A percentile compares a stretch with the other conserved stretches of the same genome.
Conservation (phyloP, 2,888 invertebrate species). For the Mayetiola destructor region DNA sequence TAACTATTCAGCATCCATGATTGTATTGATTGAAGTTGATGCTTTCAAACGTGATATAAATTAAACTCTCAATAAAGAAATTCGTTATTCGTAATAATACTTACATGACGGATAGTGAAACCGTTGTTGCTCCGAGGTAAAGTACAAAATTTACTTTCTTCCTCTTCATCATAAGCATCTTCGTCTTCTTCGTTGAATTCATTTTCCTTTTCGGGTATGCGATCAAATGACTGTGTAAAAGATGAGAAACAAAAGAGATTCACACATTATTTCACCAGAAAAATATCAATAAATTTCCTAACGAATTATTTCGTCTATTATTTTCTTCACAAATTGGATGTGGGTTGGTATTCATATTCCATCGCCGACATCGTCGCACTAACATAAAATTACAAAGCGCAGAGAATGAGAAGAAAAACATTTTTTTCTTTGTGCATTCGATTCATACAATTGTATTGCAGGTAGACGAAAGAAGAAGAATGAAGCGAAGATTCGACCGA, state of each 20-base stretch:
- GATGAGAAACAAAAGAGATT: background rate
- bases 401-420: too few species aligned
- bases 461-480: too few species aligned
- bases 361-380: too few species aligned
- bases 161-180: constrained; percentile 16
- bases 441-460: too few species aligned
- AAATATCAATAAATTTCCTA: background rate
- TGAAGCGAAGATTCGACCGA: too few species aligned
- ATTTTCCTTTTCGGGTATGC: constrained; percentile 10
- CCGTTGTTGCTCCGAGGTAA: constrained; percentile 17
- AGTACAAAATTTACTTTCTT: constrained; percentile 19
- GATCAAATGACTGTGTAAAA: constrained; percentile 12
- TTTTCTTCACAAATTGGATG: background rate
- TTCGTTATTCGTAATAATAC: background rate
- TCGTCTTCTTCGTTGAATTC: constrained; percentile 15
- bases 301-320: constrained; percentile 2
- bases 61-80: too few species aligned
- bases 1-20: too few species aligned
- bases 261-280: background rate
- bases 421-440: too few species aligned
- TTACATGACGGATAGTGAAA: constrained; percentile 18
- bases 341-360: too few species aligned
- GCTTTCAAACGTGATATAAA: too few species aligned
- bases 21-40: too few species aligned
- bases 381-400: too few species aligned